Evolutionary conservation across 2,797 vertebrate species (phyloP).

Genomic region (Pitangus sulphuratus): DNA sequence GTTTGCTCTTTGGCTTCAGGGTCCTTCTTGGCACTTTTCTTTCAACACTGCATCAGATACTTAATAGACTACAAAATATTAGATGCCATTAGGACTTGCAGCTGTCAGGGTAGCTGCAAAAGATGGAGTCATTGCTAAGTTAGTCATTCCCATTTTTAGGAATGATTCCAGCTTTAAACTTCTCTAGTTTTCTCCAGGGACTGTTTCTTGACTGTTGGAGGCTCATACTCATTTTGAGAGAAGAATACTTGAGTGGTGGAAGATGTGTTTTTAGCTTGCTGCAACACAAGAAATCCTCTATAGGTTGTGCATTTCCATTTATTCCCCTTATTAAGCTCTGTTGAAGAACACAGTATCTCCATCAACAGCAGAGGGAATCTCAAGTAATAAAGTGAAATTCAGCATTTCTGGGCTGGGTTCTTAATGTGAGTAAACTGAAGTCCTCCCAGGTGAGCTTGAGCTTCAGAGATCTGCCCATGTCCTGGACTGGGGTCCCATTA

Average conservation of each 20-base stretch:
- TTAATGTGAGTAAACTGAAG: neutral
- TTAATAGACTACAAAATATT: neutral
- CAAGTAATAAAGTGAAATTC: neutral
- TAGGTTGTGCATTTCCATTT: neutral
- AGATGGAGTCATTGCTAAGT: neutral
- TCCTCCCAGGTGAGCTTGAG: neutral
- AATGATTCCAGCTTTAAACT: neutral
- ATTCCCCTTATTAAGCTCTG: neutral
- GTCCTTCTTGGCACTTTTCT: neutral
- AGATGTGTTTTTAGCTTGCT: neutral
- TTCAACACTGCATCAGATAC: neutral
- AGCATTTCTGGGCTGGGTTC: neutral
- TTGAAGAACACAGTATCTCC: neutral
- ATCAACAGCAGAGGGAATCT: neutral
- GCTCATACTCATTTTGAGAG: neutral
- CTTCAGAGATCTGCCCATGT: neutral
- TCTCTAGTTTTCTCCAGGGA: neutral
- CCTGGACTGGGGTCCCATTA: neutral
- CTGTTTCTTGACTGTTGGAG: neutral
- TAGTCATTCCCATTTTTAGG: neutral
- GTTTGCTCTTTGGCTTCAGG: neutral
- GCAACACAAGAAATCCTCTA: neutral
- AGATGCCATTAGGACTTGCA: neutral
- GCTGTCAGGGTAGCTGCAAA: neutral
- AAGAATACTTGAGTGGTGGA: neutral